Percentiles rank a stretch among this genome's conserved stretches.
Evolutionary conservation across 2,888 invertebrate genomes (phyloP).

Genomic region (Dione vanillae): DNA sequence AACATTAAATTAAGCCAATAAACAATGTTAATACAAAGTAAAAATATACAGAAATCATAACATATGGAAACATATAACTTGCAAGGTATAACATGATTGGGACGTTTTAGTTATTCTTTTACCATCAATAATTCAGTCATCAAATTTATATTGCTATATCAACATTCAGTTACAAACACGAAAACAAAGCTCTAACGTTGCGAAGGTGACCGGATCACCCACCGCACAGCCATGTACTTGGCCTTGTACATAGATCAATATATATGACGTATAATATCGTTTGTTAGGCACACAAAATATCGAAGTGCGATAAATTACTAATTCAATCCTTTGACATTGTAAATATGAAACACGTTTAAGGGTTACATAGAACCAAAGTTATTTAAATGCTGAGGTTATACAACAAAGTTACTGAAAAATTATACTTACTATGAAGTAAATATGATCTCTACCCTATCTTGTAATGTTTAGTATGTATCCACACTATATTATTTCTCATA

Average conservation of each 20-base stretch:
- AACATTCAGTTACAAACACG: not conserved
- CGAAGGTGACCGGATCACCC: slow-evolving; percentile 27
- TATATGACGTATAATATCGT: slow-evolving; percentile 56
- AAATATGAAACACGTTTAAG: not conserved
- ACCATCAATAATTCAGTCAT: not conserved
- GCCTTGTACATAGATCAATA: slow-evolving; percentile 76
- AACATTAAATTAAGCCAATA: no score
- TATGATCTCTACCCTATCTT: not conserved
- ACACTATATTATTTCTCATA: not conserved
- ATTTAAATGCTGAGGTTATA: not conserved
- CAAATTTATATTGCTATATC: not conserved
- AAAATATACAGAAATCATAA: not conserved
- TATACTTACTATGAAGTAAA: not conserved
- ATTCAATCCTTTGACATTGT: not conserved
- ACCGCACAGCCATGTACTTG: slow-evolving; percentile 51
- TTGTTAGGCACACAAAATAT: slow-evolving; percentile 31
- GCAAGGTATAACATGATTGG: not conserved
- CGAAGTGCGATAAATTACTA: slow-evolving; percentile 7
- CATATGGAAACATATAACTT: not conserved
- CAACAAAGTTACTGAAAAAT: not conserved
- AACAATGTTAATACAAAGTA: not conserved
- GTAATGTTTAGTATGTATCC: not conserved
- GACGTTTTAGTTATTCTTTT: not conserved
- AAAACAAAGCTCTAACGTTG: not conserved
- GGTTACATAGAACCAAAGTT: not conserved